Evolutionary conservation across 2,797 vertebrate species (phyloP).

Genomic region (Delichon dasypus): DNA sequence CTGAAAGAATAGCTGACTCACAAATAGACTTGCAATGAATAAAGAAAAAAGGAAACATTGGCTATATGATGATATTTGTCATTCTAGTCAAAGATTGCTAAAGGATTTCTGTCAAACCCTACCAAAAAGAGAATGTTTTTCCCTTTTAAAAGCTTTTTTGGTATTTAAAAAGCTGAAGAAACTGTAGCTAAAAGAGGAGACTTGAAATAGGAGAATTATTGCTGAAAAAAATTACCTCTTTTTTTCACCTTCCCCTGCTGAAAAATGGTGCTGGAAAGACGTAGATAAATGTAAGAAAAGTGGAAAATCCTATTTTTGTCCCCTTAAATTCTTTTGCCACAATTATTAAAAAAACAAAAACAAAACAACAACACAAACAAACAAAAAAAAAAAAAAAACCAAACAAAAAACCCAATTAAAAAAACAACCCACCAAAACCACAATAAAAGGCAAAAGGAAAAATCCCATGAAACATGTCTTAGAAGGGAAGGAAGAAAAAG

Average conservation of each 20-base stretch:
- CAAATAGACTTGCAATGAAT: background rate
- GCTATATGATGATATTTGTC: background rate
- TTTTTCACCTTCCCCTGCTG: background rate
- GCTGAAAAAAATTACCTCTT: background rate
- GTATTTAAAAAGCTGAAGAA: background rate
- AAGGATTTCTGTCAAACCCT: background rate
- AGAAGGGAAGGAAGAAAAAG: background rate
- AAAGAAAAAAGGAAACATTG: background rate
- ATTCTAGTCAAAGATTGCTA: background rate
- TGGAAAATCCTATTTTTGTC: background rate
- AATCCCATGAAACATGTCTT: background rate
- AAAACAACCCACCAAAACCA: no score
- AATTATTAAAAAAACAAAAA: background rate
- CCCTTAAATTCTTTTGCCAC: background rate
- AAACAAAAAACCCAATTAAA: background rate
- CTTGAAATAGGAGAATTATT: background rate
- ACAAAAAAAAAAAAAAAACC: background rate
- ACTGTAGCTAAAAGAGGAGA: background rate
- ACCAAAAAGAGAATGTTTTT: background rate
- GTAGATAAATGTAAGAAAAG: background rate
- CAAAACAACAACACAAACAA: background rate
- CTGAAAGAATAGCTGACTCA: slow-evolving; percentile 28
- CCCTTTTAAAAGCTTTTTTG: background rate
- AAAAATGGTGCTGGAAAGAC: background rate
- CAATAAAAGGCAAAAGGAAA: background rate